Base-by-base conservation (phyloP, 2,113 vertebrate species). In the Diadophis punctatus region DNA sequence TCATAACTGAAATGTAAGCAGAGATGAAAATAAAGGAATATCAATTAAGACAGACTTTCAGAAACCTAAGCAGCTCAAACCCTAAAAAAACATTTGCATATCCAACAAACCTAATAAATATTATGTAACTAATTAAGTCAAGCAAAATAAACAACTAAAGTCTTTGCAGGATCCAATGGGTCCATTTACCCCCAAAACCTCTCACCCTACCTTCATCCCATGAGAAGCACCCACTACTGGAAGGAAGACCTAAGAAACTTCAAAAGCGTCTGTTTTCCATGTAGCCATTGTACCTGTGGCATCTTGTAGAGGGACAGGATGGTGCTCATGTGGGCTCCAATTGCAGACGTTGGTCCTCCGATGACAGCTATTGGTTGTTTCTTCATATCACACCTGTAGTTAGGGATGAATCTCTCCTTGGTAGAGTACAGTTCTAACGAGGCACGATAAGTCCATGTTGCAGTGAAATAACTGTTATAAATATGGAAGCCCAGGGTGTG, bases 401-500 rank as follows among this genome's bases (percentile, higher is more conserved):
- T 93, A 20, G 89, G 92, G 9, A 93, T n/a, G 14, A 90, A 90
- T 34, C 4, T 87, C 1, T 12, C 16, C 25, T 25, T 27, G 43
- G 80, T 87, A 7, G 80, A 90, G 48, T 90, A 43, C 30, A 93
- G 58, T 23, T 93, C 80, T 49, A 93, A 46, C n/a, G 56, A n/a
- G 2, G 55, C 89, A 16, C 20, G 48, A 12, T 46, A 68, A 1
- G 84, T 53, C n/a, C 11, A 87, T 20, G 27, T 23, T 25, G 84
- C 23, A 87, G 7, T n/a, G 27, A 53, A 87, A 74, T 90, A 51
- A 51, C 49, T 63, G 43, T 93, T 90, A 52, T 87, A 53, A 20
- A 87, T 87, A 43, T 93, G n/a, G 48, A 93, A 90, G n/a, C 92
- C 92, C 56, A 93, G 56, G 7, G 56, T 90, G 88, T 53, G 4